phyloP scores from a whole-genome alignment of 2,888 invertebrate species.

The Lomographa bimaculata region DNA sequence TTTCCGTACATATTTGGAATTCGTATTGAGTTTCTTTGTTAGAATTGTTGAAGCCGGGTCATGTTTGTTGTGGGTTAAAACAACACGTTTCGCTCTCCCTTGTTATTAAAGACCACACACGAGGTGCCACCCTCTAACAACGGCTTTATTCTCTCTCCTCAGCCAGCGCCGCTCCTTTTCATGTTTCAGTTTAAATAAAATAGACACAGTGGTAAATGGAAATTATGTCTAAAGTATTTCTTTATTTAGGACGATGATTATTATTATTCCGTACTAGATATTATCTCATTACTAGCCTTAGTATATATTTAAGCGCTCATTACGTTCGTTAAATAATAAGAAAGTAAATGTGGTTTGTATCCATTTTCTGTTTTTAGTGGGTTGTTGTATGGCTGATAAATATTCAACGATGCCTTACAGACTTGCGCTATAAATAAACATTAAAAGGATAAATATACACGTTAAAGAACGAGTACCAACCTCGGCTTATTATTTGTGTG shows the following conservation, averaged over 20 bases:
- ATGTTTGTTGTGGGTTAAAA: slow-evolving; percentile 50
- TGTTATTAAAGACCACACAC: slow-evolving; percentile 53
- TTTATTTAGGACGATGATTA: too few relatives aligned
- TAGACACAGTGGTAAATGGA: slow-evolving; percentile 29
- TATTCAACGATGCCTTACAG: slow-evolving; percentile 42
- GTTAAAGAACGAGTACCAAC: slow-evolving; percentile 51
- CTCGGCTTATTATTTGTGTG: slow-evolving; percentile 53
- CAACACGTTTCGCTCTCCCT: slow-evolving; percentile 45
- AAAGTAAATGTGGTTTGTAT: too few relatives aligned
- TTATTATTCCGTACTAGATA: too few relatives aligned
- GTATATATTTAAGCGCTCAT: too few relatives aligned
- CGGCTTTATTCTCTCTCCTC: slow-evolving; percentile 52
- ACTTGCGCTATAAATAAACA: slow-evolving; percentile 55
- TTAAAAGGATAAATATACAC: slow-evolving; percentile 42
- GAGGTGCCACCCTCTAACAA: slow-evolving; percentile 41
- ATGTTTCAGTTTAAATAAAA: slow-evolving; percentile 40
- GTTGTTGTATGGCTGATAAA: too few relatives aligned
- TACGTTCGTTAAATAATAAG: too few relatives aligned
- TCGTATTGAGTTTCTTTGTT: slow-evolving; percentile 35
- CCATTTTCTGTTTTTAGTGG: too few relatives aligned
- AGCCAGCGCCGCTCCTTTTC: slow-evolving; percentile 42
- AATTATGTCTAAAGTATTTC: slow-evolving; percentile 37
- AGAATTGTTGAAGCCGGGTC: slow-evolving; percentile 35
- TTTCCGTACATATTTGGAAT: slow-evolving; percentile 23
- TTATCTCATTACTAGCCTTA: too few relatives aligned